phyloP scores from a whole-genome alignment of 2,113 vertebrate species.

The Sceloporus undulatus region DNA sequence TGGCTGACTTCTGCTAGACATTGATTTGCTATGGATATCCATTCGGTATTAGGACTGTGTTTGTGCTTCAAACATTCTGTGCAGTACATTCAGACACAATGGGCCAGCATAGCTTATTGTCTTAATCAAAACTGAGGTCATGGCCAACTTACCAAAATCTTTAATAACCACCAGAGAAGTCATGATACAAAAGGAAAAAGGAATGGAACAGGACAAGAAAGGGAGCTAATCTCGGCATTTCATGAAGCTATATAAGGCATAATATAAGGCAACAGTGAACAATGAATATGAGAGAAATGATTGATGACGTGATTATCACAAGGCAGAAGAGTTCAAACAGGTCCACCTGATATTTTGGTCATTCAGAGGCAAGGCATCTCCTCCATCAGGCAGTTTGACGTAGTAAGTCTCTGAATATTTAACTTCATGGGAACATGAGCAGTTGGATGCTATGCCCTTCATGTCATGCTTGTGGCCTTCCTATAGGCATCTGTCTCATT shows the following conservation, averaged over 20 bases:
- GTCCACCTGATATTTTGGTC: not conserved
- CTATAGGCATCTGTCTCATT: not conserved
- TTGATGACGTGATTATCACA: no score
- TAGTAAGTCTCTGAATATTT: not conserved
- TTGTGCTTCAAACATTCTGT: not conserved
- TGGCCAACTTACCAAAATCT: not conserved
- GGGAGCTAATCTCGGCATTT: not conserved
- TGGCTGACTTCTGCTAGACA: not conserved
- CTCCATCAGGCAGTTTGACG: not conserved
- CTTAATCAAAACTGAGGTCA: not conserved
- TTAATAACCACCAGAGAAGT: not conserved
- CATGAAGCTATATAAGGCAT: not conserved
- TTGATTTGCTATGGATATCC: not conserved
- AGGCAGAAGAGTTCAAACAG: no score
- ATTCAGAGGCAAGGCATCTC: not conserved
- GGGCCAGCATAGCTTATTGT: not conserved
- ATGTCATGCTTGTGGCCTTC: no score
- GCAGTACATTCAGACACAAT: not conserved
- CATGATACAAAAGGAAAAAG: not conserved
- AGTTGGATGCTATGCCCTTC: no score
- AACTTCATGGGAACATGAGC: no score
- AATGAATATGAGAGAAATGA: not conserved
- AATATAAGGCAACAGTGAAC: not conserved
- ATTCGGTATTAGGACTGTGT: no score
- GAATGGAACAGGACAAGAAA: not conserved